Conservation (phyloP, 2,888 invertebrate genomes). For the Drosophila subquinaria region DNA sequence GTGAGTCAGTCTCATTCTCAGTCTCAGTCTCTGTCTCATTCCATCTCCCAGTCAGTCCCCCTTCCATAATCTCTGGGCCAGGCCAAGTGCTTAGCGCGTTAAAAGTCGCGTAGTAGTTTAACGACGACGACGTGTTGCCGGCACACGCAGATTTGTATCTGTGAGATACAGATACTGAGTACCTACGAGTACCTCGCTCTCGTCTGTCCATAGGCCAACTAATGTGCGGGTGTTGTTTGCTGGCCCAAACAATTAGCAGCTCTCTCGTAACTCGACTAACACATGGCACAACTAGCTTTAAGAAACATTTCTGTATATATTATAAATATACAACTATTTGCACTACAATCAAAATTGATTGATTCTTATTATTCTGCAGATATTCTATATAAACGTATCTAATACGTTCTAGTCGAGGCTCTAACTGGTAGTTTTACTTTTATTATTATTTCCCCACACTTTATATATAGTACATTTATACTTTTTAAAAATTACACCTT, state of each 20-base stretch:
- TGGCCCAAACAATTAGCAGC: slow-evolving; percentile 65
- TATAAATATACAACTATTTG: slow-evolving; percentile 20
- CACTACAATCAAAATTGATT: neutral
- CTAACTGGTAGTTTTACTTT: too few species aligned
- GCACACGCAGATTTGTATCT: slow-evolving; percentile 75
- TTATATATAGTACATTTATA: too few species aligned
- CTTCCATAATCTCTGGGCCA: neutral
- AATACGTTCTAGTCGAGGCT: too few species aligned
- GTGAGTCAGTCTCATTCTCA: slow-evolving; percentile 38
- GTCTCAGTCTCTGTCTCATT: neutral
- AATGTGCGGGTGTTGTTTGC: slow-evolving; percentile 76
- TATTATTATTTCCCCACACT: too few species aligned
- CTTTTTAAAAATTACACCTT: too few species aligned
- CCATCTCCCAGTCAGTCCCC: neutral
- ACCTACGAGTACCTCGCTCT: slow-evolving; percentile 23
- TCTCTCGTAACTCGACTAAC: slow-evolving; percentile 22
- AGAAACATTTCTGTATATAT: neutral
- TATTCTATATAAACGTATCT: too few species aligned
- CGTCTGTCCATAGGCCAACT: slow-evolving; percentile 1
- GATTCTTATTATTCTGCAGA: neutral
- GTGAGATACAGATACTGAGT: slow-evolving; percentile 59
- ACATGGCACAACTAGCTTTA: slow-evolving; percentile 14
- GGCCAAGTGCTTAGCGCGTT: slow-evolving; percentile 68
- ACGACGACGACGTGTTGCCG: slow-evolving; percentile 75
- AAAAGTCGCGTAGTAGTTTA: slow-evolving; percentile 77